Evolutionary conservation across 1,140 invertebrate species (phyloP).

Genomic region (Popillia japonica): DNA sequence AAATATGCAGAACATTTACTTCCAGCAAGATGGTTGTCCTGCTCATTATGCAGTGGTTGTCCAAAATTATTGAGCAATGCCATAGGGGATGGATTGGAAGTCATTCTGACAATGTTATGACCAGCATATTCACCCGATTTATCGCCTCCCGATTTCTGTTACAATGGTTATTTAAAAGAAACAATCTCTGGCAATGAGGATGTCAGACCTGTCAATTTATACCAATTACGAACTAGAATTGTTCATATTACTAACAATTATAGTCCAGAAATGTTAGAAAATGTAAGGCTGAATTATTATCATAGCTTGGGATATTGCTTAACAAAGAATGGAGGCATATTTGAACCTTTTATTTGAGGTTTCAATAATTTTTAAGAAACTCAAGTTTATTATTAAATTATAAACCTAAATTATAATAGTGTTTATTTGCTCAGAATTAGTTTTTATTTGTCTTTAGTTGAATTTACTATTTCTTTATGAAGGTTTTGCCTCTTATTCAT

Average conservation of each 20-base stretch:
- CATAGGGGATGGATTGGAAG: no score
- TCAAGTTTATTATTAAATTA: no score
- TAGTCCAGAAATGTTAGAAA: not conserved
- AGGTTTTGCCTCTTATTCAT: no score
- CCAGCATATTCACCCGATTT: not conserved
- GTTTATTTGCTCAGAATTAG: no score
- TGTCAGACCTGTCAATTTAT: not conserved
- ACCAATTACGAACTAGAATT: not conserved
- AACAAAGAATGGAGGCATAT: not conserved
- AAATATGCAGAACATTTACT: no score
- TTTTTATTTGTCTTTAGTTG: no score
- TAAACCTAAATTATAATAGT: no score
- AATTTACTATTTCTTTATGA: no score
- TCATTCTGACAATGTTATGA: not conserved
- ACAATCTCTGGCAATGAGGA: not conserved
- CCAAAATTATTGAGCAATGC: no score
- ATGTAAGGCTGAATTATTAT: not conserved
- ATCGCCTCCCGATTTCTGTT: not conserved
- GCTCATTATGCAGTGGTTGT: no score
- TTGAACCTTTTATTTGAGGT: not conserved
- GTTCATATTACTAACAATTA: not conserved
- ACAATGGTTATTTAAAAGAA: not conserved
- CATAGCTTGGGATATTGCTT: not conserved
- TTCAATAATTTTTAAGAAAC: no score
- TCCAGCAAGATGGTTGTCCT: no score